A percentile compares a stretch with the other conserved stretches of the same genome.
Conservation (phyloP, 2,797 vertebrate genomes). For the Siniperca obscura region DNA sequence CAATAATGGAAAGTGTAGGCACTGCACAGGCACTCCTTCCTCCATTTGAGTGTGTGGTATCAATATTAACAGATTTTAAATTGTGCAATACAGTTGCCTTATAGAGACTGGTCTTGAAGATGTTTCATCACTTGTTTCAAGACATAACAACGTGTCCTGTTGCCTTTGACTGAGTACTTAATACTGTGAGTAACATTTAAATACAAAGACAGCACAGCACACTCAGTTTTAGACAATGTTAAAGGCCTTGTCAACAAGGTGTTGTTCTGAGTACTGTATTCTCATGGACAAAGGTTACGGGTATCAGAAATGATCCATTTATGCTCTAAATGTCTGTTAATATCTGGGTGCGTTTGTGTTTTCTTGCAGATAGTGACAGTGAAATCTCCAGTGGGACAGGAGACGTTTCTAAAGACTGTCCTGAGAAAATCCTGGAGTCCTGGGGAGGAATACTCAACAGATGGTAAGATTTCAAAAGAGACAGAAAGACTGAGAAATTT, state of each 20-base stretch:
- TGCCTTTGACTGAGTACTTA: background rate
- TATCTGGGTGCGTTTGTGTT: constrained; percentile 20
- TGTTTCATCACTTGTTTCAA: background rate
- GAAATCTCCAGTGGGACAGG: constrained; percentile 99
- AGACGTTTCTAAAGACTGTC: constrained; percentile 98
- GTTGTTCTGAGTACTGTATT: background rate
- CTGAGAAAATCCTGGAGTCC: constrained; percentile 97
- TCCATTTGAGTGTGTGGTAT: constrained; percentile 45
- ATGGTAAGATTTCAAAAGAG: constrained; percentile 87
- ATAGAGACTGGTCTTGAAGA: too few relatives aligned
- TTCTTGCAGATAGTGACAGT: constrained; percentile 92
- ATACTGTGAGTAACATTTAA: background rate
- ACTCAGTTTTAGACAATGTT: background rate
- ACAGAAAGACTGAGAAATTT: background rate
- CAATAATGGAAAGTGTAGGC: constrained; percentile 71
- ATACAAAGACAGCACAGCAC: background rate
- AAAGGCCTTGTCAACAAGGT: background rate
- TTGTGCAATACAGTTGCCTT: constrained; percentile 9
- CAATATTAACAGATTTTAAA: constrained; percentile 50
- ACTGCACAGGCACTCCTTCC: constrained; percentile 48
- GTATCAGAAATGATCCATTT: background rate
- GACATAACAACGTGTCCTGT: background rate
- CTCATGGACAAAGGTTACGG: background rate
- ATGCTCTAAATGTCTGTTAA: constrained; percentile 14
- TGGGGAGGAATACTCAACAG: constrained; percentile 95